Conservation (phyloP, 2,113 vertebrate genomes). For the Chaenogobius annularis region DNA sequence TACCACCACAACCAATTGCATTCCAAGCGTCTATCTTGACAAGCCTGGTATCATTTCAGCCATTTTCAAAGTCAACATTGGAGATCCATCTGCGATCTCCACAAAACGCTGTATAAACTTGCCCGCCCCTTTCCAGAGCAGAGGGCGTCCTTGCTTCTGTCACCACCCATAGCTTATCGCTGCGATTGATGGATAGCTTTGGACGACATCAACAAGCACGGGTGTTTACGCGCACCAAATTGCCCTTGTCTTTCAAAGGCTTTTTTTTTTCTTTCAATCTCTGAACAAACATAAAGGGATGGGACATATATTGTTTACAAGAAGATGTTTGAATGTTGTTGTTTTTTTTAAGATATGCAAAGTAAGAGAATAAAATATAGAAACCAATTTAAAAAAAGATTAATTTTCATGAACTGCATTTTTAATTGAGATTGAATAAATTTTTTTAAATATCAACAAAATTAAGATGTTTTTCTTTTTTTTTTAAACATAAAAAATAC, state of each 20-base stretch:
- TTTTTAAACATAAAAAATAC: no score
- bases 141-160: slow-evolving; percentile 59
- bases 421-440: no score
- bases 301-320: background rate
- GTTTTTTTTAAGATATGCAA: background rate
- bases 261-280: slow-evolving; percentile 32
- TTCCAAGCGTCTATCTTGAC: background rate
- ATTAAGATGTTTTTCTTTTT: no score
- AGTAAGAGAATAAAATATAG: no score
- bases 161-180: slow-evolving; percentile 45
- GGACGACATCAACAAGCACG: slow-evolving; percentile 63
- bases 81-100: slow-evolving; percentile 22
- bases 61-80: slow-evolving; percentile 10
- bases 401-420: no score
- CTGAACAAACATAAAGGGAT: slow-evolving; percentile 16
- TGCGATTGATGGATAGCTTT: slow-evolving; percentile 66
- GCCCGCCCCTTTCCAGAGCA: slow-evolving; percentile 25
- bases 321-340: background rate
- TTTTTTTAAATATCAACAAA: no score
- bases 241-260: slow-evolving; percentile 63
- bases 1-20: background rate
- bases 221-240: slow-evolving; percentile 73
- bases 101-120: slow-evolving; percentile 30
- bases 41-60: background rate
- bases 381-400: no score